These are phyloP conservation scores for Pteropus rufus DNA, from an alignment of 2,797 vertebrate species.

Conservation along the genomic window DNA sequence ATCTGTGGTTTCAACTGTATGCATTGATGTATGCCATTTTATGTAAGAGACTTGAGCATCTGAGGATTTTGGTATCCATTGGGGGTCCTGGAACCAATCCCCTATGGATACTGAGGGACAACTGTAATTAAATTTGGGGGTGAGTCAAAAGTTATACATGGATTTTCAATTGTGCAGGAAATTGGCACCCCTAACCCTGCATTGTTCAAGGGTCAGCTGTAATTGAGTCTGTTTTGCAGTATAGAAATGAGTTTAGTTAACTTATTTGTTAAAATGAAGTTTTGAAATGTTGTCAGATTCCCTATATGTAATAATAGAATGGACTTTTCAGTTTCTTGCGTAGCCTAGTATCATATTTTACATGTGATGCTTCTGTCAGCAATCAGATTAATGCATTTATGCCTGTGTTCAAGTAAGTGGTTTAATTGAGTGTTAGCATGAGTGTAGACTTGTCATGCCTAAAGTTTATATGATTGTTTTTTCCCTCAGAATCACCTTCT, in stretches of 20 bases:
- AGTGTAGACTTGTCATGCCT: background rate
- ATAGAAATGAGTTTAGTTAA: background rate
- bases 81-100: background rate
- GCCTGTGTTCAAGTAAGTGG: background rate
- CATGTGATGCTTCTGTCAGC: background rate
- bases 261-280: constrained; percentile 50
- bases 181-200: background rate
- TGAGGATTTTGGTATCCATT: background rate
- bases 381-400: constrained; percentile 30
- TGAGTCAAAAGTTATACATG: background rate
- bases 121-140: background rate
- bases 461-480: background rate
- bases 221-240: background rate
- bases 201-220: background rate
- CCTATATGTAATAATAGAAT: background rate
- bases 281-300: background rate
- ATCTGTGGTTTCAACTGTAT: background rate
- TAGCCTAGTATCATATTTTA: constrained; percentile 31
- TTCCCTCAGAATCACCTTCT: background rate
- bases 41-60: background rate
- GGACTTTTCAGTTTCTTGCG: constrained; percentile 8
- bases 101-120: background rate
- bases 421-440: background rate
- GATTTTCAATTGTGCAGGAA: background rate
- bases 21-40: background rate